Percentiles rank a stretch among this genome's conserved stretches.
phyloP scores from a whole-genome alignment of 2,888 invertebrate genomes.

The Phorcus lineatus region DNA sequence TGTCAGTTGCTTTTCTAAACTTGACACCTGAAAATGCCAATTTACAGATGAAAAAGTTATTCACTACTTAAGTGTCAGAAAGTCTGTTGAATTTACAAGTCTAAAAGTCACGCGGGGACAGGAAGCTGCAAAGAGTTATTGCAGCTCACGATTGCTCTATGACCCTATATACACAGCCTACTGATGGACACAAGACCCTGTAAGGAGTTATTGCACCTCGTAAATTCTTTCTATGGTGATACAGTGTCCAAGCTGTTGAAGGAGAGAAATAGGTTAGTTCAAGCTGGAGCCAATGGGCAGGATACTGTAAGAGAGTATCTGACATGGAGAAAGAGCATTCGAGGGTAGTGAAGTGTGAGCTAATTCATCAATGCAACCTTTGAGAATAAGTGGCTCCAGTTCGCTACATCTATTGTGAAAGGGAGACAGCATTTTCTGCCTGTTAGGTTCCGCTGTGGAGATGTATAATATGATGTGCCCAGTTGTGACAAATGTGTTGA shows the following conservation, averaged over 20 bases:
- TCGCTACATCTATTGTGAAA: not conserved
- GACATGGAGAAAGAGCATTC: not conserved
- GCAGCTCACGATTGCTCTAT: constrained; percentile 1
- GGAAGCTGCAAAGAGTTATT: constrained; percentile 11
- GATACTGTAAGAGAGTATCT: not conserved
- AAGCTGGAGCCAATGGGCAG: not conserved
- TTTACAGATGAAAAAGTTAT: no score
- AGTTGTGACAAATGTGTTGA: not conserved
- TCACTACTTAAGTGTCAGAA: no score
- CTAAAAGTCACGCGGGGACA: not conserved
- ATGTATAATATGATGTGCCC: not conserved
- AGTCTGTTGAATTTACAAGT: no score
- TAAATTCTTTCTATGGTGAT: constrained; percentile 8
- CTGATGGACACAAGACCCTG: constrained; percentile 4
- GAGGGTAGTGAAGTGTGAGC: not conserved
- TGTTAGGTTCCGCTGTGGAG: not conserved
- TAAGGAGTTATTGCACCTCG: constrained; percentile 5
- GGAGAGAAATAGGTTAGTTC: not conserved
- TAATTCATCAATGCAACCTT: constrained; percentile 1
- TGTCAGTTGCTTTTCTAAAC: no score
- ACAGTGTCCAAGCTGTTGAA: not conserved
- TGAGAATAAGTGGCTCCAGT: not conserved
- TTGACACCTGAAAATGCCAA: no score
- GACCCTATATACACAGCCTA: not conserved
- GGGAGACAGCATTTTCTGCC: not conserved